Evolutionary conservation across 2,113 vertebrate genomes (phyloP).

Genomic region (Nothobranchius kuhntae): DNA sequence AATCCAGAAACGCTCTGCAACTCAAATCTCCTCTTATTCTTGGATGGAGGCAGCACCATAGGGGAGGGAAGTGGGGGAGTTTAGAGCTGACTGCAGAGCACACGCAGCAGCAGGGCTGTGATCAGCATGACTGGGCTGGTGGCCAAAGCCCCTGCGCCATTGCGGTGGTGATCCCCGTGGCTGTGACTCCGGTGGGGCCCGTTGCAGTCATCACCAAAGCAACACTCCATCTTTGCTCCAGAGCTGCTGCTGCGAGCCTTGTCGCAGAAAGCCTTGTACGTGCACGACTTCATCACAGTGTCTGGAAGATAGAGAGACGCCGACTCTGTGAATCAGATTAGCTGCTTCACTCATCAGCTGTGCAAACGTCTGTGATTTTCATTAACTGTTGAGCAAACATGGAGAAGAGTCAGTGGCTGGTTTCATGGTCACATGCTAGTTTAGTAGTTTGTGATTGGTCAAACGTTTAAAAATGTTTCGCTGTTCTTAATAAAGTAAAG

Average conservation of each 20-base stretch:
- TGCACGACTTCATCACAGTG: slow-evolving; percentile 84
- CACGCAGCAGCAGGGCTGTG: slow-evolving; percentile 53
- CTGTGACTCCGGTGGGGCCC: slow-evolving; percentile 76
- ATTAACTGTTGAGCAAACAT: slow-evolving; percentile 18
- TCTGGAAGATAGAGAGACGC: slow-evolving; percentile 65
- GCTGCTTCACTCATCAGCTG: slow-evolving; percentile 1
- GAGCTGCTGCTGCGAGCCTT: slow-evolving; percentile 73
- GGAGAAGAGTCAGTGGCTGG: slow-evolving; percentile 9
- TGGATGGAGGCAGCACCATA: slow-evolving; percentile 3
- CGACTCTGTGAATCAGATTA: slow-evolving; percentile 20
- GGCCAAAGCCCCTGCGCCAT: slow-evolving; percentile 6
- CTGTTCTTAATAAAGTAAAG: background rate
- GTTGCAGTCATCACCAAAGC: slow-evolving; percentile 84
- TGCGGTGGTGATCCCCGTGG: slow-evolving; percentile 54
- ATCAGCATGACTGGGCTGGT: slow-evolving; percentile 67
- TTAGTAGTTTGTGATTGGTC: background rate
- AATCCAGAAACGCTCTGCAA: slow-evolving; percentile 15
- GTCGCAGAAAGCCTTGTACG: slow-evolving; percentile 86
- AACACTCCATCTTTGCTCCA: slow-evolving; percentile 81
- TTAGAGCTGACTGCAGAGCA: slow-evolving; percentile 70
- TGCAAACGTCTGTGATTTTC: slow-evolving; percentile 27
- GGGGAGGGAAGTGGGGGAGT: slow-evolving; percentile 3
- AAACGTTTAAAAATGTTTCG: background rate
- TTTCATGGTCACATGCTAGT: slow-evolving; percentile 1
- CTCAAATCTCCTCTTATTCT: slow-evolving; percentile 10